Base-by-base conservation (phyloP, 1,140 invertebrate species). In the Lepidurus apus region DNA sequence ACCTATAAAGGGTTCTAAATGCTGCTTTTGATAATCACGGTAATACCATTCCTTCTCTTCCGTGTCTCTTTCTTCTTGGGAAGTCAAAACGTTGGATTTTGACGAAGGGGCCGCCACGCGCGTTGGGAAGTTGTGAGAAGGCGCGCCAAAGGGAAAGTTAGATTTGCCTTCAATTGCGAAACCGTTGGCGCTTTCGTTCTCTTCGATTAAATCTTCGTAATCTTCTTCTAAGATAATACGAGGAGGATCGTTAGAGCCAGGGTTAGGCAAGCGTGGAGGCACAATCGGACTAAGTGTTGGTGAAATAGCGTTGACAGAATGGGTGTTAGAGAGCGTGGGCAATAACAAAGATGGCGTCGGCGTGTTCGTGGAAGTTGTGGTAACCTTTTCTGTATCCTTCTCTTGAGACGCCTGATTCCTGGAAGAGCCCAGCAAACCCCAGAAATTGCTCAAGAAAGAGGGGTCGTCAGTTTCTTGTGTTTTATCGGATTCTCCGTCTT, bases 21-120 rank as follows among this genome's bases (percentile, higher is more conserved):
- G 88, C 17, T 89, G 89, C 80, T 90, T 89, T 83, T 93, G 92
- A 82, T 93, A 93, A 85, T 92, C 92, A 77, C 89, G 89, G 83
- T 91, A 93, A 83, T 93, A 93, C 92, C 92, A 93, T 80, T 90
- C 90, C 80, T 65, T 65, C 17, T 17, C 53, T 21, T 65, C 53
- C 6, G 9, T 21, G 7, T 65, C 53, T 17, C n/a, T 21, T 65
- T 65, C 53, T 65, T 65, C 53, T 21, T 65, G 53, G 53, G 13
- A 65, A 65, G 53, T 65, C 53, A 65, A 65, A 65, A 65, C 53
- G n/a, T 65, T 65, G 6, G 53, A 65, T 65, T 65, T 65, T 9
- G 53, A 17, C 13, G 53, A 65, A 65, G 53, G 53, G 13, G 53
- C 53, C 21, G 53, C 21, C 53, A 65, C 53, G 53, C 53, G 53